Conservation (phyloP, 2,113 vertebrate genomes). For the Rhea americana region DNA sequence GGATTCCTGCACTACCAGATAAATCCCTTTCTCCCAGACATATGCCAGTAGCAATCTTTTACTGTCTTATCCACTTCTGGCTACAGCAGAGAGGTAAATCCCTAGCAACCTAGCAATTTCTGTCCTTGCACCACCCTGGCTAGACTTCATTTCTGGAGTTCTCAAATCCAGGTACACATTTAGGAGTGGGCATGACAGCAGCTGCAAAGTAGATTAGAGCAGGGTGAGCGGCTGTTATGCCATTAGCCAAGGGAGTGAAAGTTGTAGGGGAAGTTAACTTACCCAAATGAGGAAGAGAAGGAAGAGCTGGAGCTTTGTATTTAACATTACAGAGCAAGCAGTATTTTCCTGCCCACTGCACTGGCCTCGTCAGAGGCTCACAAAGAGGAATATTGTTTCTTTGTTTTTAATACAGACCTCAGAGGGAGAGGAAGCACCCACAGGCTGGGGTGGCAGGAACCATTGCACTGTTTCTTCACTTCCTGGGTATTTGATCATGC, state of each 20-base stretch:
- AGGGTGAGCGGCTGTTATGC: background rate
- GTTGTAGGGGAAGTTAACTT: background rate
- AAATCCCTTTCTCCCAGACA: background rate
- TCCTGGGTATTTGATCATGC: fast-evolving
- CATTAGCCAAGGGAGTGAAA: background rate
- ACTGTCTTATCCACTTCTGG: background rate
- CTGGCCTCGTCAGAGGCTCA: background rate
- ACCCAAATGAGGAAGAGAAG: background rate
- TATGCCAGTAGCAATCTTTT: background rate
- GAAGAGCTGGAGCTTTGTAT: background rate
- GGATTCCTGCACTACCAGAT: background rate
- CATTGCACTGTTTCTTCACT: background rate
- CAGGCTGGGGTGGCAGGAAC: background rate
- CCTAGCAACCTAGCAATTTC: background rate
- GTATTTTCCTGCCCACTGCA: background rate
- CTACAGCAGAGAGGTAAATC: background rate
- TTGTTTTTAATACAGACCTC: background rate
- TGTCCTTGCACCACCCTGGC: background rate
- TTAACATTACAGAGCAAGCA: background rate
- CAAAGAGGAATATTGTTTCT: background rate
- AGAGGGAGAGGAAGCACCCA: background rate
- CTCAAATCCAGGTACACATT: background rate
- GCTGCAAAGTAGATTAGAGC: background rate
- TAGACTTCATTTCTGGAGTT: background rate
- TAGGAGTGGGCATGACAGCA: background rate